These are phyloP conservation scores for Eretmochelys imbricata DNA, from an alignment of 2,113 vertebrate species.

Conservation along the genomic window DNA sequence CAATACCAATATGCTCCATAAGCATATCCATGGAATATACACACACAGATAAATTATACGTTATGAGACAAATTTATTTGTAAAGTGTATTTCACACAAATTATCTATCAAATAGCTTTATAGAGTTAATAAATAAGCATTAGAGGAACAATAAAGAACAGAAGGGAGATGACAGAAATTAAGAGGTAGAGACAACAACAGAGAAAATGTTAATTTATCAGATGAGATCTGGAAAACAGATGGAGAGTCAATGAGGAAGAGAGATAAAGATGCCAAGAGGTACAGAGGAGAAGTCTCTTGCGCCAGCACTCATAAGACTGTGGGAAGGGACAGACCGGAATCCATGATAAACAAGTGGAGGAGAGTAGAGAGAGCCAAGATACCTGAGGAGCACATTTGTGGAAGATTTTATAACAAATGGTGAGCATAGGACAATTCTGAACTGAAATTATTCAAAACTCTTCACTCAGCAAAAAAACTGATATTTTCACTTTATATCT, in stretches of 20 bases:
- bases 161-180: not conserved
- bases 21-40: not conserved
- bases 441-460: not conserved
- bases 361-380: not conserved
- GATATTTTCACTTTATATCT: not conserved
- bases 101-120: not conserved
- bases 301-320: not conserved
- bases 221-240: not conserved
- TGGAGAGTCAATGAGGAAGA: not conserved
- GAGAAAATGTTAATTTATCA: rapidly evolving
- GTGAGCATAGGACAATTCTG: not conserved
- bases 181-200: not conserved
- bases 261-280: not conserved
- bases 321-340: not conserved
- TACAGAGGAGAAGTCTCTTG: not conserved
- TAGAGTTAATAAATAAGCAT: not conserved
- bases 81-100: not conserved
- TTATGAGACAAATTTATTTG: not conserved
- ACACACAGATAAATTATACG: not conserved
- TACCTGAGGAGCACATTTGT: not conserved
- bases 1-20: not conserved
- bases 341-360: not conserved
- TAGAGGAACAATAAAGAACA: not conserved
- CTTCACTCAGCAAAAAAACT: not conserved
- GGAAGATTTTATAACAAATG: not conserved